These are phyloP conservation scores for Latrodectus hesperus DNA, from an alignment of 2,888 invertebrate species.

Conservation along the genomic window DNA sequence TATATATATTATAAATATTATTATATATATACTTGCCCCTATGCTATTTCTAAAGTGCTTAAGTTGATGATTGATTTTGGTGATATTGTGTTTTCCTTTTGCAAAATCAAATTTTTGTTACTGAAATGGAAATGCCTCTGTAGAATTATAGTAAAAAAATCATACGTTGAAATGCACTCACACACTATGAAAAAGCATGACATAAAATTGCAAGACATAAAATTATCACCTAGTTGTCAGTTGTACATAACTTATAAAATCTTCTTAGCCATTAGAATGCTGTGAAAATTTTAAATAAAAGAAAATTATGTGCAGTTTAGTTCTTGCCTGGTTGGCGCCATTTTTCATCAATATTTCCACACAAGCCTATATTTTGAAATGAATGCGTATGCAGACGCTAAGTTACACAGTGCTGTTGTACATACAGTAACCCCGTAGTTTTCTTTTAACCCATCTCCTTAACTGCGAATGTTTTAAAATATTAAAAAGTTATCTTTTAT, in stretches of 20 bases:
- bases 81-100: background rate
- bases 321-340: constrained; percentile 66
- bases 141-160: constrained; percentile 9
- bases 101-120: background rate
- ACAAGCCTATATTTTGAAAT: constrained; percentile 43
- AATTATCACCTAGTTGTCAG: constrained; percentile 34
- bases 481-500: constrained; percentile 18
- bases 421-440: constrained; percentile 50
- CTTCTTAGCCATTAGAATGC: constrained; percentile 8
- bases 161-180: constrained; percentile 8
- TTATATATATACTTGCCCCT: constrained; percentile 57
- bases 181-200: background rate
- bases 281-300: constrained; percentile 14
- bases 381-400: constrained; percentile 30
- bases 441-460: constrained; percentile 18
- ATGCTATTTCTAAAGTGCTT: constrained; percentile 21
- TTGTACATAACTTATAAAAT: constrained; percentile 51
- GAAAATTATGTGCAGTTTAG: constrained; percentile 44
- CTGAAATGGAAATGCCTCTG: constrained; percentile 1
- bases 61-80: constrained; percentile 3
- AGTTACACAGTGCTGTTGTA: constrained; percentile 63
- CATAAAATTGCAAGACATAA: constrained; percentile 10
- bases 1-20: constrained; percentile 63
- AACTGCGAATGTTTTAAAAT: background rate
- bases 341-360: constrained; percentile 64